phyloP scores from a whole-genome alignment of 2,888 invertebrate genomes.

The Eudemis profundana region DNA sequence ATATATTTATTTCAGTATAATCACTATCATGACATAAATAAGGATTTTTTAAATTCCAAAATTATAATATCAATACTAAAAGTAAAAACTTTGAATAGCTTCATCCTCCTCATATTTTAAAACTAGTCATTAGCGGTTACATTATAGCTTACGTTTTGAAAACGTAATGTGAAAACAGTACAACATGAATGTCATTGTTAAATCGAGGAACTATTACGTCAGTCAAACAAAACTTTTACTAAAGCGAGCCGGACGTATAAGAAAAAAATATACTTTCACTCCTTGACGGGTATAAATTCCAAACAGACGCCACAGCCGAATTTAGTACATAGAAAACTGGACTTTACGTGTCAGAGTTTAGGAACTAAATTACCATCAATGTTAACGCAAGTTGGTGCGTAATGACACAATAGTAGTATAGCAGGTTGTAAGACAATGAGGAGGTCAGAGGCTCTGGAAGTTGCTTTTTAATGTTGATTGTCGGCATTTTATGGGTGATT shows the following conservation, averaged over 20 bases:
- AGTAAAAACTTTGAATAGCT: background rate
- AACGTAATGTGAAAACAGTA: conserved; percentile 53
- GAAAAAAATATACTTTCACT: conserved; percentile 81
- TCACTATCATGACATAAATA: no score
- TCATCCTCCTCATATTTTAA: background rate
- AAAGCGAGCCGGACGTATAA: conserved; percentile 71
- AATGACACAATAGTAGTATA: conserved; percentile 36
- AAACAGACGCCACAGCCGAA: conserved; percentile 53
- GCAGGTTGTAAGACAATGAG: conserved; percentile 67
- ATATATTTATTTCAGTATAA: no score
- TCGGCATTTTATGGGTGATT: conserved; percentile 31
- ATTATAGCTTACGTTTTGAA: conserved; percentile 48
- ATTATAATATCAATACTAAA: background rate
- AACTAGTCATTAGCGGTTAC: conserved; percentile 43
- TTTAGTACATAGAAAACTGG: conserved; percentile 47
- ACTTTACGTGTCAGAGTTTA: conserved; percentile 44
- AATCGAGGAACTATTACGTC: conserved; percentile 72
- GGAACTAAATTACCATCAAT: conserved; percentile 45
- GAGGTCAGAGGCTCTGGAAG: conserved; percentile 71
- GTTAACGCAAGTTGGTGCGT: conserved; percentile 44
- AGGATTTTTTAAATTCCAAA: background rate
- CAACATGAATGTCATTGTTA: conserved; percentile 54
- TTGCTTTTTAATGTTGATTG: conserved; percentile 48
- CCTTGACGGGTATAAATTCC: conserved; percentile 52
- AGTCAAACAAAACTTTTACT: conserved; percentile 78